phyloP scores from a whole-genome alignment of 2,797 vertebrate genomes.

The Naso thynnoides region DNA sequence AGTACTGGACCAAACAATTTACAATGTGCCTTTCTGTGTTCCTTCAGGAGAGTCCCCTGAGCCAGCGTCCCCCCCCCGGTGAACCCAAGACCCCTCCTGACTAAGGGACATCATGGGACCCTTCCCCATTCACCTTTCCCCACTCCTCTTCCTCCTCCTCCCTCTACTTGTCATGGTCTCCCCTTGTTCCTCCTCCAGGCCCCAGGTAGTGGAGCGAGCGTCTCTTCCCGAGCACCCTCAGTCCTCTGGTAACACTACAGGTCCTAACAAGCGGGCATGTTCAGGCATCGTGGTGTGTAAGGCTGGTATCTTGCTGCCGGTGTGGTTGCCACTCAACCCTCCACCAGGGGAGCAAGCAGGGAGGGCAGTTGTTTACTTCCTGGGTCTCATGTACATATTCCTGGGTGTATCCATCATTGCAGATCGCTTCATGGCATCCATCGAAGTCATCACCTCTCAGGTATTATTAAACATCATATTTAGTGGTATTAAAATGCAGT shows the following conservation, averaged over 20 bases:
- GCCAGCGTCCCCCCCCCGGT: constrained; percentile 46
- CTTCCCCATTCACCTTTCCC: constrained; percentile 37
- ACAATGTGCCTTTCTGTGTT: constrained; percentile 16
- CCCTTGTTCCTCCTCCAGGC: constrained; percentile 63
- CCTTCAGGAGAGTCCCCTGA: constrained; percentile 59
- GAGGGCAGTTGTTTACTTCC: constrained; percentile 91
- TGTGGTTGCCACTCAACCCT: constrained; percentile 90
- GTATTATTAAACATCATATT: constrained; percentile 71
- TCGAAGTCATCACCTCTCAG: constrained; percentile 98
- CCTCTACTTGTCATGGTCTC: constrained; percentile 60
- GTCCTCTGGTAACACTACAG: constrained; percentile 52
- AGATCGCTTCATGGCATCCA: constrained; percentile 97
- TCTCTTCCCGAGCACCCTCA: constrained; percentile 48
- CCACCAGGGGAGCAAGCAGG: constrained; percentile 89
- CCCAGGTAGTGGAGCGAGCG: constrained; percentile 58
- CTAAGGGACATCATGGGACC: constrained; percentile 69
- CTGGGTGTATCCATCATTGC: constrained; percentile 96
- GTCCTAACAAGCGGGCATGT: constrained; percentile 58
- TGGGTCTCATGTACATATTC: constrained; percentile 95
- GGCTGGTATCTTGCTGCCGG: constrained; percentile 90
- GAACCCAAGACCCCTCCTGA: constrained; percentile 37
- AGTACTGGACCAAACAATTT: no score
- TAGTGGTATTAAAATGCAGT: background rate
- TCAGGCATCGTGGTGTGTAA: constrained; percentile 79
- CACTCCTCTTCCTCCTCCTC: constrained; percentile 47